Evolutionary conservation across 2,113 vertebrate genomes (phyloP).

Genomic region (Otis tarda): DNA sequence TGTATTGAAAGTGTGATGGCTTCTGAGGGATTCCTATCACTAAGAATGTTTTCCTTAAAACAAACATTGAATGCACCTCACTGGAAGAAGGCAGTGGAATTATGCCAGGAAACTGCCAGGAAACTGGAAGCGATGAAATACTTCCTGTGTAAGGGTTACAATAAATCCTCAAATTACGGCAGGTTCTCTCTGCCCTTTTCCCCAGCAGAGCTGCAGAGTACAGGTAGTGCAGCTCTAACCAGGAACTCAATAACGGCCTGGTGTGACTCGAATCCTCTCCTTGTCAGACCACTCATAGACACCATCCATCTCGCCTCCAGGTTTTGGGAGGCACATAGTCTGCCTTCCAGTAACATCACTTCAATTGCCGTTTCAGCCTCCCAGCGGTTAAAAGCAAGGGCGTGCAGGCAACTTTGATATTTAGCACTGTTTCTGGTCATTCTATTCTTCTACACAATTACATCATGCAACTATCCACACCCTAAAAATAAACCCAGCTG

Average conservation of each 20-base stretch:
- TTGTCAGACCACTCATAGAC: background rate
- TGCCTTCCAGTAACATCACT: background rate
- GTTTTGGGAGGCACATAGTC: background rate
- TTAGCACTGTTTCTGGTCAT: background rate
- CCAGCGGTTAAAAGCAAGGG: background rate
- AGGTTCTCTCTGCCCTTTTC: background rate
- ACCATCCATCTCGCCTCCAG: background rate
- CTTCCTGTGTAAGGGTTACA: background rate
- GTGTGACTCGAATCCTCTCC: background rate
- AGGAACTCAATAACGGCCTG: background rate
- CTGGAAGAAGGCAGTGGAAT: background rate
- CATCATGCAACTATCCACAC: background rate
- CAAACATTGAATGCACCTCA: accelerated
- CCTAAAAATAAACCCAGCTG: constrained; percentile 9
- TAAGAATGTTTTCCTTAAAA: background rate
- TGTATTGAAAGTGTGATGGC: background rate
- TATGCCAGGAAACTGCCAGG: background rate
- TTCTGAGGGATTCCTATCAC: background rate
- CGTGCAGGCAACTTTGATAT: background rate
- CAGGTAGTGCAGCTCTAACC: background rate
- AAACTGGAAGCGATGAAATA: background rate
- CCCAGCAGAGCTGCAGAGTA: background rate
- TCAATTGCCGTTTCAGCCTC: background rate
- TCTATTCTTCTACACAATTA: background rate
- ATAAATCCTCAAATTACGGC: background rate